Evolutionary conservation across 2,888 invertebrate genomes (phyloP).

Genomic region (Bruchidius siliquastri): DNA sequence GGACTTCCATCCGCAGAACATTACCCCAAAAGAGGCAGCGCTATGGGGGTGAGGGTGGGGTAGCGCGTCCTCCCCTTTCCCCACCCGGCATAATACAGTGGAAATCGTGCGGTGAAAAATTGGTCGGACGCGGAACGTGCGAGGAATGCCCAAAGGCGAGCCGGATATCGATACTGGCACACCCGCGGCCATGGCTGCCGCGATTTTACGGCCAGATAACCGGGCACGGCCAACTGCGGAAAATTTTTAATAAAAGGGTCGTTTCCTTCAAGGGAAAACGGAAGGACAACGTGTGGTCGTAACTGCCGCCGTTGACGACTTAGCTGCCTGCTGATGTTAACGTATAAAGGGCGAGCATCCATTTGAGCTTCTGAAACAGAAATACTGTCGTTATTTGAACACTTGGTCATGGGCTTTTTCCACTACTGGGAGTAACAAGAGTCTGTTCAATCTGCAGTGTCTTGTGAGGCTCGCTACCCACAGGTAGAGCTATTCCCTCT

Average conservation of each 20-base stretch:
- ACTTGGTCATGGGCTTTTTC: too few species aligned
- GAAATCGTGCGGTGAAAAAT: constrained; percentile 49
- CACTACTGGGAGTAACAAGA: too few species aligned
- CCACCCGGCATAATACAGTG: constrained; percentile 43
- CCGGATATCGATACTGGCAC: neutral
- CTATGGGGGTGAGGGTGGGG: too few species aligned
- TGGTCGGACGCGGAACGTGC: constrained; percentile 41
- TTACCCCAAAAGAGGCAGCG: too few species aligned
- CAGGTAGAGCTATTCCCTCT: too few species aligned
- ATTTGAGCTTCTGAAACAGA: too few species aligned
- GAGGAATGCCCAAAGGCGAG: constrained; percentile 22
- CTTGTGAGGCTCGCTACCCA: too few species aligned
- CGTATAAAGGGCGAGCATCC: too few species aligned
- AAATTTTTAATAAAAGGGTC: neutral
- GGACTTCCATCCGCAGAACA: too few species aligned
- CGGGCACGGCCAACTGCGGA: neutral
- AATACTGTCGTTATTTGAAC: too few species aligned
- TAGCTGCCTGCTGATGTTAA: too few species aligned
- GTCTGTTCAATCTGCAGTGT: too few species aligned
- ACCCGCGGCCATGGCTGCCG: neutral
- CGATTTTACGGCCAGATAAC: neutral
- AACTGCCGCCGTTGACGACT: neutral
- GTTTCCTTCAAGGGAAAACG: neutral
- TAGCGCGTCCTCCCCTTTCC: neutral
- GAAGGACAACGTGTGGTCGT: neutral